Evolutionary conservation across 30 jellyfish, hydroid and myxozoan species (phyloP), one percentile per base, ranked within the genome.

Genomic region (Hydra vulgaris): DNA sequence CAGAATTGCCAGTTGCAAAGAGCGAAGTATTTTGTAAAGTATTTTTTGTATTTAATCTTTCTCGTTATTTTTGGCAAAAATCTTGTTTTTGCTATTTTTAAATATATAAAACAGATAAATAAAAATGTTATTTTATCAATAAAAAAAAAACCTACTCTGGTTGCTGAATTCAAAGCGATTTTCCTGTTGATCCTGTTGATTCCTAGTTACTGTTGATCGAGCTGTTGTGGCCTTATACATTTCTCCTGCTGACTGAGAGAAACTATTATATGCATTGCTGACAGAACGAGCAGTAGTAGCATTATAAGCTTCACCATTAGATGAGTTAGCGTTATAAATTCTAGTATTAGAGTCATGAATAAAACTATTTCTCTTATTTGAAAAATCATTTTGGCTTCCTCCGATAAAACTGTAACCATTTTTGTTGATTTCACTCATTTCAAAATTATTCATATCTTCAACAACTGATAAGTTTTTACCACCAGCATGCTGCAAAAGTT

Each of bases 401-500:
- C n/a, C n/a, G n/a, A n/a, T n/a, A n/a, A n/a, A n/a, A n/a, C n/a
- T n/a, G n/a, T n/a, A n/a, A n/a, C n/a, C n/a, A n/a, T n/a, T n/a
- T n/a, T n/a, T n/a, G n/a, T 3, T 61, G 16, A 27, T 69, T 17
- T 66, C 85, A 15, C n/a, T 21, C 25, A 54, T 54, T 22, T 19
- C 26, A 25, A 74, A 74, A 1, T 27, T 87, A 70, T 53, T 87
- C 19, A 87, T 53, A 21, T 18, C 89, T 27, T 69, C 93, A 70
- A 18, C 19, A 18, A 26, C 27, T 17, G 56, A n/a, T 20, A 74
- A 52, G 21, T 20, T 83, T 8, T 92, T 92, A 0, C 83, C 79
- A 27, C 96, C 99, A 17, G 94, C 94, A 78, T 85, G 94, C 67
- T 84, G 79, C 25, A 94, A 86, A 72, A 94, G 89, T 55, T 85